Evolutionary conservation across 2,888 invertebrate genomes (phyloP), one percentile per base, ranked within the genome.

Genomic region (Erannis defoliaria): DNA sequence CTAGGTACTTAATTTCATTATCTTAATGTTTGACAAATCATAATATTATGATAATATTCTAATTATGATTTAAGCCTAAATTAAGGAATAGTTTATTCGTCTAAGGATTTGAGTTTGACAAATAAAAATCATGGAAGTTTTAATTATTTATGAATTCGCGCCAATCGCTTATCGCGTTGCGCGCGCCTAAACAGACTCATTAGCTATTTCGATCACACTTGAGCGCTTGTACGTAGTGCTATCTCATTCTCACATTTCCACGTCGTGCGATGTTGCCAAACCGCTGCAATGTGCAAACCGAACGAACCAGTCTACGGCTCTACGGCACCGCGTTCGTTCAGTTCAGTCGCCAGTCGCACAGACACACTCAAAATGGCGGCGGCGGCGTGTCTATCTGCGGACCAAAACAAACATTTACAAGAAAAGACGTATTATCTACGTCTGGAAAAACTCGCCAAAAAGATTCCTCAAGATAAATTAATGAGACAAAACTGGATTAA

Each of bases 401-500:
- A 31, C 31, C 2, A 10, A 33, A 33, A 33, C n/a, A 12, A 2
- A 33, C 9, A 9, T 31, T 1, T 10, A 3, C 31, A 31, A 9
- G 31, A 31, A 31, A 10, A 10, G 9, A 26, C 14, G 35, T 54
- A 54, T 10, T 43, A 54, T 12, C 14, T 14, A 43, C 16, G 4
- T 23, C 21, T 54, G 16, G 37, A 45, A 37, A 14, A 10, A 16
- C 37, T 23, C 18, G 6, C 45, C 10, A 33, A 55, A 35, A 40
- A 48, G 8, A 29, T 38, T 33, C 9, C 64, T 14, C 50, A 43
- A 14, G 62, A 68, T 4, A 45, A 58, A 8, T 48, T 66, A n/a
- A 68, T 66, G 66, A 63, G 48, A n/a, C 9, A 2, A 4, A 48
- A 56, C 50, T 68, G 67, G 67, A 61, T 66, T 12, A 14, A 61